phyloP scores from a whole-genome alignment of 2,888 invertebrate species.

The Hoplodrina ambigua region DNA sequence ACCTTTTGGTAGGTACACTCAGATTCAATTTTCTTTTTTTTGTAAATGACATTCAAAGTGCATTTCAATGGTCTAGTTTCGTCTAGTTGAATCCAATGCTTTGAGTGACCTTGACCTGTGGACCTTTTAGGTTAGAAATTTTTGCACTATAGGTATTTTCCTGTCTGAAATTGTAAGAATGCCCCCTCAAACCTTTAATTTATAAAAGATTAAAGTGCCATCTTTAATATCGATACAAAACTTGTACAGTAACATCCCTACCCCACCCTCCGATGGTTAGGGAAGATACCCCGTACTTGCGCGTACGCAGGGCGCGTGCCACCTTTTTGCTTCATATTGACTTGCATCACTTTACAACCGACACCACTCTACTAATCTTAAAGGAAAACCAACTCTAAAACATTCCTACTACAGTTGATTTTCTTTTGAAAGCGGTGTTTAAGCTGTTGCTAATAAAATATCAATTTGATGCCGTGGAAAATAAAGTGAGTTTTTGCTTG shows the following conservation, averaged over 20 bases:
- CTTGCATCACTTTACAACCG: slow-evolving; percentile 78
- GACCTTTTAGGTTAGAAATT: too few relatives aligned
- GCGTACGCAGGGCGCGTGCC: slow-evolving; percentile 88
- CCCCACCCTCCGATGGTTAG: slow-evolving; percentile 82
- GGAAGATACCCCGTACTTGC: slow-evolving; percentile 84
- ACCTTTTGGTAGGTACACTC: too few relatives aligned
- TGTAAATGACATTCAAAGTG: too few relatives aligned
- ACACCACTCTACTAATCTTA: slow-evolving; percentile 44
- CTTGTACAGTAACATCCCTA: slow-evolving; percentile 68
- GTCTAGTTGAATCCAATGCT: too few relatives aligned
- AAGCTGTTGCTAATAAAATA: slow-evolving; percentile 46
- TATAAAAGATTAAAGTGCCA: background rate
- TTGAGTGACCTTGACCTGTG: too few relatives aligned
- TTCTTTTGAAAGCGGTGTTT: slow-evolving; percentile 33
- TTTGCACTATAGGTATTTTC: too few relatives aligned
- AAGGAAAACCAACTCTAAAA: slow-evolving; percentile 53
- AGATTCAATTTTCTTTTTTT: too few relatives aligned
- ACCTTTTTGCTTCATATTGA: slow-evolving; percentile 88
- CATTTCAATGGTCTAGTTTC: too few relatives aligned
- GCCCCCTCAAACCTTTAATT: background rate
- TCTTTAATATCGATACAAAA: slow-evolving; percentile 44
- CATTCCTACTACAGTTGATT: slow-evolving; percentile 17
- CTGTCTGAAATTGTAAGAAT: too few relatives aligned
- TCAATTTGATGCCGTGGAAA: rapidly evolving
- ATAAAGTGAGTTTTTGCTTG: slow-evolving; percentile 12